These are phyloP conservation scores for Notarius quadriscutis DNA, from an alignment of 2,113 vertebrate genomes.

Conservation along the genomic window DNA sequence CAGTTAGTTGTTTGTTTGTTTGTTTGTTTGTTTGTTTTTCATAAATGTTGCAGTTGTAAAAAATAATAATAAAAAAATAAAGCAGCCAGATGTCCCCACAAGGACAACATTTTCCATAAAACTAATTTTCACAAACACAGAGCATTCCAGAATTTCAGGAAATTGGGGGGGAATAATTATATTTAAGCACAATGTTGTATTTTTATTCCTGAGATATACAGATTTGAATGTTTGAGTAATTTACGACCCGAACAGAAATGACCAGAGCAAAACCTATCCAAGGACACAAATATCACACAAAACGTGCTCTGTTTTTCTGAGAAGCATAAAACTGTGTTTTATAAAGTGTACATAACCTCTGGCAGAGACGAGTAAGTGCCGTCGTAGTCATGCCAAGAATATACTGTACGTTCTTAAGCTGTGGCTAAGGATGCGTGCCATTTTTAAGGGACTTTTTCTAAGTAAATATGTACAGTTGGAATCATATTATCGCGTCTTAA, in stretches of 20 bases:
- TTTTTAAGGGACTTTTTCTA: neutral
- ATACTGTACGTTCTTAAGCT: neutral
- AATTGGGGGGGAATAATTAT: neutral
- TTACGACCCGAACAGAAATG: neutral
- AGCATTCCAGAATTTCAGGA: neutral
- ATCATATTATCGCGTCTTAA: neutral
- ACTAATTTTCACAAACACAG: neutral
- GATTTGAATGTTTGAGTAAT: neutral
- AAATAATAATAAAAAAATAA: neutral
- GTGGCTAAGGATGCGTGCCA: neutral
- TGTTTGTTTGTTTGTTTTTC: neutral
- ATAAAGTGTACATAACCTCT: constrained; percentile 1
- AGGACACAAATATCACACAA: constrained; percentile 15
- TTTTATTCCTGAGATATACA: neutral
- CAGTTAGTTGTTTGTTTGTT: neutral
- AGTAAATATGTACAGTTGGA: neutral
- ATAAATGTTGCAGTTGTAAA: neutral
- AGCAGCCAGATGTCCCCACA: neutral
- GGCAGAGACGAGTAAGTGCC: neutral
- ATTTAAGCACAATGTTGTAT: neutral
- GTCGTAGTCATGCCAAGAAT: neutral
- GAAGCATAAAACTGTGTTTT: neutral
- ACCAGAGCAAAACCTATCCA: neutral
- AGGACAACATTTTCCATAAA: neutral
- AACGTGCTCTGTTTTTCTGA: neutral